Conservation (phyloP, 2,113 vertebrate species). For the Edolisoma coerulescens region DNA sequence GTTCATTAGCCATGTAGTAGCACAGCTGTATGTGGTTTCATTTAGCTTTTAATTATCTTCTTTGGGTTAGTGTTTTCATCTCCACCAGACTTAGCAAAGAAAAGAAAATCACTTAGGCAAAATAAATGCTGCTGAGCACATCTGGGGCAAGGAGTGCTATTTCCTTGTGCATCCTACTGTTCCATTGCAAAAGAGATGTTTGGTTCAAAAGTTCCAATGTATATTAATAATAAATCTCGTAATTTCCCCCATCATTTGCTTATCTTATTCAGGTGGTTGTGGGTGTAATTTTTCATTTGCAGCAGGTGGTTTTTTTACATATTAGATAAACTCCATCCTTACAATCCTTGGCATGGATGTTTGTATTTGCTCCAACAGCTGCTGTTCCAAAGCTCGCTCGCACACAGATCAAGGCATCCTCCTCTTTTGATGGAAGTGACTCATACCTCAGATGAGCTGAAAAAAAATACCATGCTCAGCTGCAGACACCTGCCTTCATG, state of each 20-base stretch:
- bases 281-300: conserved; percentile 64
- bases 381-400: conserved; percentile 4
- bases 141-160: not conserved
- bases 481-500: conserved; percentile 54
- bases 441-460: conserved; percentile 42
- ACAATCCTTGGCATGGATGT: conserved; percentile 42
- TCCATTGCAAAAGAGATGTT: conserved; percentile 48
- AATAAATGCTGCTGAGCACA: conserved; percentile 6
- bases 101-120: conserved; percentile 21
- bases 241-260: conserved; percentile 19
- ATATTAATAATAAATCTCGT: conserved; percentile 55
- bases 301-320: conserved; percentile 66
- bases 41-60: conserved; percentile 63
- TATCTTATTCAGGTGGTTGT: conserved; percentile 69
- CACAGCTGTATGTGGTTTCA: conserved; percentile 64
- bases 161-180: conserved; percentile 20
- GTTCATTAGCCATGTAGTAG: conserved; percentile 54
- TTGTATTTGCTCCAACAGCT: conserved; percentile 62
- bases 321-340: conserved; percentile 65
- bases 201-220: conserved; percentile 51
- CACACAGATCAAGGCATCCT: conserved; percentile 43
- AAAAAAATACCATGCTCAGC: conserved; percentile 47
- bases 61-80: conserved; percentile 50
- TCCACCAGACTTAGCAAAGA: conserved; percentile 35
- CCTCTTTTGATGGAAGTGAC: conserved; percentile 49